A percentile compares a stretch with the other conserved stretches of the same genome.
These are phyloP conservation scores for Pocillopora verrucosa DNA, from an alignment of 64 coral and sea anemone genomes.

Conservation along the genomic window DNA sequence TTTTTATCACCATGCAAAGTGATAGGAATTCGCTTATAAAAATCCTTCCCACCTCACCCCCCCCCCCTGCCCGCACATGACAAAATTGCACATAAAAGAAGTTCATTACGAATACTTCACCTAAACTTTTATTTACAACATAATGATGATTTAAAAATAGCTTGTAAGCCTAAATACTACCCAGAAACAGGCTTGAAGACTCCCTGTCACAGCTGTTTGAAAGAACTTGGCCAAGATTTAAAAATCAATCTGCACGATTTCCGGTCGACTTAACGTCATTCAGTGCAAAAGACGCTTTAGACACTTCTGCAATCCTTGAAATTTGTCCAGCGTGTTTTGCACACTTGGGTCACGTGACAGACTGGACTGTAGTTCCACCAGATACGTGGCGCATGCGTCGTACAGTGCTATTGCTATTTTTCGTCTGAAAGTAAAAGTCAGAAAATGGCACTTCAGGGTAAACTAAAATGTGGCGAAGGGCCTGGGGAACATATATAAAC, in stretches of 20 bases:
- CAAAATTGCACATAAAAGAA: not conserved
- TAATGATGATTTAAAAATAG: not conserved
- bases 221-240: no score
- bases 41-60: no score
- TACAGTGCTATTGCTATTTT: conserved; percentile 86
- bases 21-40: no score
- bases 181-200: no score
- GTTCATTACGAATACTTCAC: not conserved
- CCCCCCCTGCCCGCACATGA: not conserved
- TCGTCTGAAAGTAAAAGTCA: conserved; percentile 46
- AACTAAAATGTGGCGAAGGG: not conserved
- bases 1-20: no score
- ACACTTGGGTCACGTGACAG: conserved; percentile 88
- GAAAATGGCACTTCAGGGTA: not conserved
- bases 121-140: conserved; percentile 35
- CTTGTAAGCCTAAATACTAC: not conserved
- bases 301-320: conserved; percentile 77
- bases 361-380: conserved; percentile 93
- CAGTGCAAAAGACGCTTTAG: conserved; percentile 55
- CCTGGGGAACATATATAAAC: not conserved
- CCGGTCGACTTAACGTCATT: not conserved
- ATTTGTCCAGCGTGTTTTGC: conserved; percentile 78
- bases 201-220: no score
- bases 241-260: no score
- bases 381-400: conserved; percentile 95